Base-by-base conservation (phyloP, 2,888 invertebrate genomes). In the Dryobotodes eremita region DNA sequence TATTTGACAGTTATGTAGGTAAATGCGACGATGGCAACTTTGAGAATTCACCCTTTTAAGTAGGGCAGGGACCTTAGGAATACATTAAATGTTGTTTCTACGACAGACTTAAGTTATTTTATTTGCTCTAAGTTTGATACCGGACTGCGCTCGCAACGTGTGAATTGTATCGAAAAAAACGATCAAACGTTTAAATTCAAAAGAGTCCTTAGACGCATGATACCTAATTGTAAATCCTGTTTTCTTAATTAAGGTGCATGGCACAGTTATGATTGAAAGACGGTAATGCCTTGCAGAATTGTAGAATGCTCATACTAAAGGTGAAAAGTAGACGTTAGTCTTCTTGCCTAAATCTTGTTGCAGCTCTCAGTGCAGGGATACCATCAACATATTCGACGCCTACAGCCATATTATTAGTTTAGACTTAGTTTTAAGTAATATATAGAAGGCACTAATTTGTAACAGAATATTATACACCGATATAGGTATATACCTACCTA, bases 331-430 rank as follows among this genome's bases (percentile, higher is more conserved):
- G 50, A 57, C 46, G 15, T 57, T 20, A 57, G 50, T 62, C 31
- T 55, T 55, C 23, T 64, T 53, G 20, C 23, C 31, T 64, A 26
- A 36, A 26, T 48, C 26, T 71, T 23, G 62, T 73, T n/a, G 50
- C 17, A 31, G n/a, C 31, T 53, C 55, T 61, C 74, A 26, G 64
- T 15, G 64, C 73, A 26, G 42, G 71, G 23, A 46, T 53, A 66
- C 46, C 36, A 36, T 75, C 31, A 55, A 61, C n/a, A 23, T 62
- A 66, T 77, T 75, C 36, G 68, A 75, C 62, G 62, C 62, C 50
- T 50, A 64, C 70, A 57, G 86, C 84, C 86, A 86, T 88, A 77
- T 70, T 61, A 75, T 76, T 84, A 84, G 78, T 71, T 71, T 71
- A 76, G 57, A 75, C 62, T 78, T 75, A 80, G 74, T 71, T 77